Conservation (phyloP, 2,113 vertebrate genomes). For the Copsychus sechellarum region DNA sequence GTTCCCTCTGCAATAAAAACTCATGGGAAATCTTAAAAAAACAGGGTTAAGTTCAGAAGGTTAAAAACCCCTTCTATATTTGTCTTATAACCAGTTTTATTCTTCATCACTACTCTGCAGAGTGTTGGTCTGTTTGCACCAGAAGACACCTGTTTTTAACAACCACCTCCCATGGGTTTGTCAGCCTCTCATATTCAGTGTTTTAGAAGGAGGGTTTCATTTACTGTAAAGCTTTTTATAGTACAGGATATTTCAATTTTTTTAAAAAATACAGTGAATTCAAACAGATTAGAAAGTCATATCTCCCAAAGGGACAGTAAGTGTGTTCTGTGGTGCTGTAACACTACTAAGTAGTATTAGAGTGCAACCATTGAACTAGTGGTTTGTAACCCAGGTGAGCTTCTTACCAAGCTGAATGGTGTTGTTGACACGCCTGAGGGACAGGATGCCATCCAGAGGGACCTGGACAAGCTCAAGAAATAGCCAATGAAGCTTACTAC, state of each 20-base stretch:
- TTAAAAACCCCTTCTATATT: background rate
- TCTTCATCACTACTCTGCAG: background rate
- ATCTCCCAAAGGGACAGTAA: background rate
- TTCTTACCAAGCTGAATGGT: background rate
- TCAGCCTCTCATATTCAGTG: background rate
- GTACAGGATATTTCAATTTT: background rate
- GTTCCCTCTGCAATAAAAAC: background rate
- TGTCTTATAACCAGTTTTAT: background rate
- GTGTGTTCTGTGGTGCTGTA: background rate
- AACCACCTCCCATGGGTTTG: background rate
- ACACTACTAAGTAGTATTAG: rapidly evolving
- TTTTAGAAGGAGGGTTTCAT: background rate
- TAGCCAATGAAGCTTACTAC: background rate
- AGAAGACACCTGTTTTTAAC: background rate
- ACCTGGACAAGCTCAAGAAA: background rate
- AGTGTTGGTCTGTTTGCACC: background rate
- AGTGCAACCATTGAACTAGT: background rate
- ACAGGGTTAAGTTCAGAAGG: background rate
- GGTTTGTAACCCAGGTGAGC: background rate
- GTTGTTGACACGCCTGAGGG: background rate
- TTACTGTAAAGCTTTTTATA: background rate
- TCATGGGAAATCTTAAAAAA: background rate
- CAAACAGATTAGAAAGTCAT: background rate
- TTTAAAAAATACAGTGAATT: background rate
- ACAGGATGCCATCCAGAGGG: background rate